Evolutionary conservation across 2,797 vertebrate genomes (phyloP), one percentile per base, ranked within the genome.

Genomic region (Hydrolagus colliei): DNA sequence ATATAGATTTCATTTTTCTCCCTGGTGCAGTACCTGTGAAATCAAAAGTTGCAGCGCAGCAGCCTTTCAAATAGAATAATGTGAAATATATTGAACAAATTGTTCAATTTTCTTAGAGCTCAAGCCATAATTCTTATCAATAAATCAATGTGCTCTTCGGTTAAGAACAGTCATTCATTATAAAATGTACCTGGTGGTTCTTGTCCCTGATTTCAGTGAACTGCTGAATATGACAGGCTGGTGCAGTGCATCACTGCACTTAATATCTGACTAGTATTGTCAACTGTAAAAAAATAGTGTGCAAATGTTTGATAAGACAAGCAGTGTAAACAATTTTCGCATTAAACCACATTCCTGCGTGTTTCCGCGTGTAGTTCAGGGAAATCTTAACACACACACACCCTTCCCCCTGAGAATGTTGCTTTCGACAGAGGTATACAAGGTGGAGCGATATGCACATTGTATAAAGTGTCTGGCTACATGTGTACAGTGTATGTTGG

Each of bases 91-190:
- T 68, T 82, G 13, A 71, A 86, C 63, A 76, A 22, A 73, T 62
- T 63, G 52, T 86, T 71, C 62, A 86, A 78, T 78, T 86, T 78
- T 52, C 32, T 68, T 22, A 1, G 22, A 71, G 32, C 61, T 71
- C 62, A 65, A 18, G 74, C 22, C 61, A 65, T 67, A 35, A 52
- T 68, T 16, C 63, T 68, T 65, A 62, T 76, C 27, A 86, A 86
- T 86, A 86, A 86, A 86, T 71, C 62, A 86, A 35, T 77, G 74
- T 78, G 41, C 27, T 22, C 74, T 76, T 67, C 20, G 65, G 35
- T 76, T 67, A 41, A 32, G 63, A 67, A 76, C 63, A 52, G 65
- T 16, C 74, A 68, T 12, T n/a, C 27, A 68, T 13, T 76, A 35
- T 18, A 86, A 52, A 22, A 77, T 22, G 59, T 14, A 52, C 14